Percentiles rank a stretch among this genome's conserved stretches.
These are phyloP conservation scores for Disparrhopalites patrizii DNA, from an alignment of 2,888 invertebrate genomes.

Conservation along the genomic window DNA sequence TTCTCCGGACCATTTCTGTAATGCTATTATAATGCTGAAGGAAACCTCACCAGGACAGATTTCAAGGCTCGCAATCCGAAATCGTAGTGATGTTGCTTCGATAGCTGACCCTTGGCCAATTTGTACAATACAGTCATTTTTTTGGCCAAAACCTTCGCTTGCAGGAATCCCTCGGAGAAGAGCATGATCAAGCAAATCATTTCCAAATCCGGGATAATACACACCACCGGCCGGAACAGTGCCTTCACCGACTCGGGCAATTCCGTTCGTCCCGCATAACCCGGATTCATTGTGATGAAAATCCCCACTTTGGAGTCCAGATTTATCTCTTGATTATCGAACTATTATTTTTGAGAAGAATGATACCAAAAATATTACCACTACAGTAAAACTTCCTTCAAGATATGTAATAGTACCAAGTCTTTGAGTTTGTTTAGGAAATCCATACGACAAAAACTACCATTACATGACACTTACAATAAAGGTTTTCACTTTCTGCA, in stretches of 20 bases:
- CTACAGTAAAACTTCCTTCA: too few species aligned
- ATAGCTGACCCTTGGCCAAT: constrained; percentile 79
- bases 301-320: constrained; percentile 83
- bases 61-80: constrained; percentile 90
- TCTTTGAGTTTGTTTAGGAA: too few species aligned
- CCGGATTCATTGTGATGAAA: constrained; percentile 94
- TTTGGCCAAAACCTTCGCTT: constrained; percentile 82
- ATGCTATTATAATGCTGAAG: not conserved
- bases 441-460: constrained; percentile 54
- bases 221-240: constrained; percentile 84
- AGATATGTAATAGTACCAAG: too few species aligned
- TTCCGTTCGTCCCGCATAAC: constrained; percentile 83
- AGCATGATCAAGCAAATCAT: constrained; percentile 88
- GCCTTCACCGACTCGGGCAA: constrained; percentile 89
- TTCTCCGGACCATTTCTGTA: too few species aligned
- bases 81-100: constrained; percentile 90
- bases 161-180: constrained; percentile 86
- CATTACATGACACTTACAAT: too few species aligned
- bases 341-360: constrained; percentile 55
- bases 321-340: constrained; percentile 76
- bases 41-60: constrained; percentile 67
- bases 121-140: constrained; percentile 91
- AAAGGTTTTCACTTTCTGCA: constrained; percentile 69
- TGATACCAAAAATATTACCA: too few species aligned
- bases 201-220: constrained; percentile 85